phyloP scores from a whole-genome alignment of 1,140 invertebrate species.

The Sinonovacula constricta region DNA sequence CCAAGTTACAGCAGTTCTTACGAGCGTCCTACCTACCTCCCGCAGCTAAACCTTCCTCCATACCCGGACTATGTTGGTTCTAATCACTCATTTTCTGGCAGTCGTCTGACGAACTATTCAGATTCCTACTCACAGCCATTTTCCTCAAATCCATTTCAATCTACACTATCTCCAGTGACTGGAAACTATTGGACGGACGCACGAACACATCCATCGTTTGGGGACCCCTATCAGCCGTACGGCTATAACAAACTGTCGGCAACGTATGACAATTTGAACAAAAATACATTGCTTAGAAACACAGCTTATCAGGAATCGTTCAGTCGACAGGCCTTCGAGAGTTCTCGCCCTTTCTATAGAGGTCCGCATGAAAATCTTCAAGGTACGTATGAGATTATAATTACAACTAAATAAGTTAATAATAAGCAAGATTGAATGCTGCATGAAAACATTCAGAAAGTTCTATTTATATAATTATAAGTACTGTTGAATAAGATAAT shows the following conservation, averaged over 20 bases:
- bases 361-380: constrained; percentile 67
- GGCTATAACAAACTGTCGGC: constrained; percentile 61
- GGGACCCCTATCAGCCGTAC: constrained; percentile 64
- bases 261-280: constrained; percentile 66
- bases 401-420: no score
- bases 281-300: constrained; percentile 60
- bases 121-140: constrained; percentile 64
- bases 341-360: constrained; percentile 59
- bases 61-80: constrained; percentile 65
- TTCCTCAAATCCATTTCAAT: constrained; percentile 52
- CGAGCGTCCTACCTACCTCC: constrained; percentile 63
- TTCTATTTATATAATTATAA: no score
- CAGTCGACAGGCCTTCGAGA: constrained; percentile 63
- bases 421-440: no score
- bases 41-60: constrained; percentile 62
- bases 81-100: constrained; percentile 44
- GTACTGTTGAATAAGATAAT: no score
- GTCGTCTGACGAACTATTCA: constrained; percentile 53
- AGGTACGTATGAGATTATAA: no score
- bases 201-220: constrained; percentile 53
- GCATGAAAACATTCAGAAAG: no score
- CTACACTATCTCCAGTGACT: constrained; percentile 51
- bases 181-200: constrained; percentile 65
- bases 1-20: constrained; percentile 57
- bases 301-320: constrained; percentile 61